Evolutionary conservation across 1,140 invertebrate genomes (phyloP).

Genomic region (Procambarus clarkii): DNA sequence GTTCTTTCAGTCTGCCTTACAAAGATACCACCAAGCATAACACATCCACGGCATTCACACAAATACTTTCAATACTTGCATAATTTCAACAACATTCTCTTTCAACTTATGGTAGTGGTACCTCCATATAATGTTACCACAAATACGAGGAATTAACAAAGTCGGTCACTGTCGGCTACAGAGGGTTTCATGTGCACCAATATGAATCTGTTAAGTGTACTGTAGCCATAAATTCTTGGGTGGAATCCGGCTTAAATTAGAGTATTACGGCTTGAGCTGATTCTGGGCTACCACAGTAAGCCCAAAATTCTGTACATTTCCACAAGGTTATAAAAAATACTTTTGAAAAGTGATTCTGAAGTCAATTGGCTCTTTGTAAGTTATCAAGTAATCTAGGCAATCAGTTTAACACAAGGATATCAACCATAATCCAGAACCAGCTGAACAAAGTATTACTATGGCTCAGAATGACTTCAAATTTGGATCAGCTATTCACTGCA

Average conservation of each 20-base stretch:
- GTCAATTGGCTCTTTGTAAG: slow-evolving; percentile 22
- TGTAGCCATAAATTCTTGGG: slow-evolving; percentile 25
- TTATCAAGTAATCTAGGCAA: slow-evolving; percentile 24
- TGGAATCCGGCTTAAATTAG: slow-evolving; percentile 33
- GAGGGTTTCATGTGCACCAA: slow-evolving; percentile 7
- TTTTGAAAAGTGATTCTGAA: slow-evolving; percentile 29
- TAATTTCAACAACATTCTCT: not conserved
- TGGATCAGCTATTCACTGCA: slow-evolving; percentile 5
- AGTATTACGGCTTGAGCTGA: slow-evolving; percentile 46
- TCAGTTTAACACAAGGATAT: not conserved
- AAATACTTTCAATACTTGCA: slow-evolving; percentile 5
- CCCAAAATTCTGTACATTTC: slow-evolving; percentile 27
- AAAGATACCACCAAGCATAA: not conserved
- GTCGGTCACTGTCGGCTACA: slow-evolving; percentile 6
- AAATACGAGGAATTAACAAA: not conserved
- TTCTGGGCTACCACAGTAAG: slow-evolving; percentile 7
- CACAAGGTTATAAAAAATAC: slow-evolving; percentile 43
- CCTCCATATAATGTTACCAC: not conserved
- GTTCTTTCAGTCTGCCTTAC: not conserved
- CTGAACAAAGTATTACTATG: slow-evolving; percentile 3
- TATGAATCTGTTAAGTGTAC: slow-evolving; percentile 8
- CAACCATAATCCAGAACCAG: slow-evolving; percentile 32
- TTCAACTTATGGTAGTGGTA: not conserved
- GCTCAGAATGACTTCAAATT: slow-evolving; percentile 16
- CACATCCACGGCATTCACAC: not conserved